Conservation (phyloP, 2,797 vertebrate species). For the Mionectes olivaceus region DNA sequence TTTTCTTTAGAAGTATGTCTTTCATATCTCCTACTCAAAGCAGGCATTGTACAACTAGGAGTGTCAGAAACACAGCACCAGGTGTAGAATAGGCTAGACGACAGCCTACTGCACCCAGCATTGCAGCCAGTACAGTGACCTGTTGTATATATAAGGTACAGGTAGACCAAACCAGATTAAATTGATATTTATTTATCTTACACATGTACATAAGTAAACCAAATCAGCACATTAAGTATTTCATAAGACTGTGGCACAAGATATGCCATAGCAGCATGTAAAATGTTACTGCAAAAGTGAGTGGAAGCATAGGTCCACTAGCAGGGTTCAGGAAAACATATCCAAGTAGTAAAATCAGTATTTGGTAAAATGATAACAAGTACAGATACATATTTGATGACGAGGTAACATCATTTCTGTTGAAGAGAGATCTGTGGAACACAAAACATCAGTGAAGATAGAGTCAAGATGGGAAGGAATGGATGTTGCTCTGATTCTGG, state of each 20-base stretch:
- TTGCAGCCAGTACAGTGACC: neutral
- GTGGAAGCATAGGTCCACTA: neutral
- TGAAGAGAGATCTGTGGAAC: neutral
- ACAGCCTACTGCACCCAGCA: neutral
- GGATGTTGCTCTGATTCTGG: neutral
- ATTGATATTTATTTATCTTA: neutral
- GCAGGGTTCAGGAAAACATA: neutral
- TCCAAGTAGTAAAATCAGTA: neutral
- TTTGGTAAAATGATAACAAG: neutral
- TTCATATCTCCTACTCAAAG: neutral
- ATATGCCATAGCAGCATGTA: neutral
- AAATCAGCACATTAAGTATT: neutral
- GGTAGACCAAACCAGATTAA: neutral
- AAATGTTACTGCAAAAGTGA: neutral
- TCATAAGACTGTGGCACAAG: neutral
- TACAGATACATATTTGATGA: neutral
- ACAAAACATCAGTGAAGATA: neutral
- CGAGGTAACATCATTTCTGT: neutral
- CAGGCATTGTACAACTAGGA: neutral
- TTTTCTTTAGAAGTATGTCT: neutral
- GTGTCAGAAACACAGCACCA: rapidly evolving
- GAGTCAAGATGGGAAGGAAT: neutral
- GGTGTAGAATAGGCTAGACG: neutral
- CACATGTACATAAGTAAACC: neutral
- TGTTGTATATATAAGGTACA: neutral